Conservation (phyloP, 2,113 vertebrate species). For the Alethe castanea region DNA sequence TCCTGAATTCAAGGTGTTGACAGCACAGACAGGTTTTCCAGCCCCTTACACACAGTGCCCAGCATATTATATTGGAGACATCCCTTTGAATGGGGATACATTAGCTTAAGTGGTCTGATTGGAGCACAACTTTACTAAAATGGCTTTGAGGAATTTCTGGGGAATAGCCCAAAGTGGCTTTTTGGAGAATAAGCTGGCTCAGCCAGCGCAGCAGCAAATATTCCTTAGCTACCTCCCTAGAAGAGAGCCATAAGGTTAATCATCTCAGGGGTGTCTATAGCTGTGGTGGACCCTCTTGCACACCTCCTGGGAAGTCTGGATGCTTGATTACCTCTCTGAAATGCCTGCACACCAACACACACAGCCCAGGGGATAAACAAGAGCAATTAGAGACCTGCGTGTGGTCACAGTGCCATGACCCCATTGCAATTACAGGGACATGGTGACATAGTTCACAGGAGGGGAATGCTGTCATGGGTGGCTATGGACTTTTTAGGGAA, state of each 20-base stretch:
- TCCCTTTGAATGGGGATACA: not conserved
- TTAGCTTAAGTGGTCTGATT: not conserved
- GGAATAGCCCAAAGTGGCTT: not conserved
- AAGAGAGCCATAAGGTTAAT: not conserved
- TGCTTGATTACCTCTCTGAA: not conserved
- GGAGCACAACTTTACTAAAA: not conserved
- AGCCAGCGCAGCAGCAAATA: not conserved
- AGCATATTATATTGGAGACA: not conserved
- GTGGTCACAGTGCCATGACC: rapidly evolving
- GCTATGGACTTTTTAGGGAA: not conserved
- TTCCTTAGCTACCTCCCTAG: not conserved
- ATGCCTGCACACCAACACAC: not conserved
- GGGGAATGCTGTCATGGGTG: not conserved
- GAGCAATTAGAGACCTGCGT: not conserved
- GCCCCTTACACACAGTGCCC: not conserved
- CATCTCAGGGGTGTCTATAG: not conserved
- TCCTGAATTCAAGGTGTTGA: not conserved
- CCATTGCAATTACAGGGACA: not conserved
- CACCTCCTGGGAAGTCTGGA: not conserved
- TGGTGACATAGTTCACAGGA: not conserved
- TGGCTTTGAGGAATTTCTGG: not conserved
- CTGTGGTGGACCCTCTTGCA: not conserved
- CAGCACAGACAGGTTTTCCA: not conserved
- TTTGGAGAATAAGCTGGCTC: not conserved
- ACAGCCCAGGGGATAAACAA: not conserved